Base-by-base conservation (phyloP, 2,888 invertebrate genomes). In the Oligia latruncula region DNA sequence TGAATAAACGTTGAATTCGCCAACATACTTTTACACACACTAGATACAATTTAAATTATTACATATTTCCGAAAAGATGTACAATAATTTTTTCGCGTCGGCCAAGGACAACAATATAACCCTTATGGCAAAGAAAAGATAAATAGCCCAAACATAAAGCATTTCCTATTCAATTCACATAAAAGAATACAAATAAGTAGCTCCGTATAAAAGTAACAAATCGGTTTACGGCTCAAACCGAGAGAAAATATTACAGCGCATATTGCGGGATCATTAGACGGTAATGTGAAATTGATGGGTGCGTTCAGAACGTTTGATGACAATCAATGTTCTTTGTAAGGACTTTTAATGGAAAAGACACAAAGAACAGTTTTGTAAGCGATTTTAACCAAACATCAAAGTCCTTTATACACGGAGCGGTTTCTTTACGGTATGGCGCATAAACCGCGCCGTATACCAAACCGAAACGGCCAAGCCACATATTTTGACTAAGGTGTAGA, bases 241-340 rank as follows among this genome's bases (percentile, higher is more conserved):
- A 49, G 15, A 68, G 72, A 85, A 79, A 55, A 70, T 65, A 72
- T 85, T 77, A 75, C 43, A 52, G 2, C 11, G 43, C 65, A 40
- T 29, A 58, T 75, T 62, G n/a, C 35, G 35, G 55, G 55, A 75
- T 72, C 74, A 82, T 85, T 82, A 82, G 55, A 43, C 60, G 65
- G 40, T 82, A 85, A 84, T 77, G 74, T 35, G 35, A 72, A 58
- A 82, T 75, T 72, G 62, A 85, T 77, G 77, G 68, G 35, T 49
- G 49, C 43, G 11, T 68, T 77, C 35, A 46, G 20, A 65, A 40
- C 49, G n/a, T 55, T 72, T 68, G 74, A 73, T 73, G 74, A 65
- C 71, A 80, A 40, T 40, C 67, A 68, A 65, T 64, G 29, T 67
- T 60, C 84, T 73, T 73, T 72, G 49, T 68, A 9, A 55, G 40